Evolutionary conservation across 2,888 invertebrate species (phyloP), one percentile per base, ranked within the genome.

Genomic region (Drosophila antonietae): DNA sequence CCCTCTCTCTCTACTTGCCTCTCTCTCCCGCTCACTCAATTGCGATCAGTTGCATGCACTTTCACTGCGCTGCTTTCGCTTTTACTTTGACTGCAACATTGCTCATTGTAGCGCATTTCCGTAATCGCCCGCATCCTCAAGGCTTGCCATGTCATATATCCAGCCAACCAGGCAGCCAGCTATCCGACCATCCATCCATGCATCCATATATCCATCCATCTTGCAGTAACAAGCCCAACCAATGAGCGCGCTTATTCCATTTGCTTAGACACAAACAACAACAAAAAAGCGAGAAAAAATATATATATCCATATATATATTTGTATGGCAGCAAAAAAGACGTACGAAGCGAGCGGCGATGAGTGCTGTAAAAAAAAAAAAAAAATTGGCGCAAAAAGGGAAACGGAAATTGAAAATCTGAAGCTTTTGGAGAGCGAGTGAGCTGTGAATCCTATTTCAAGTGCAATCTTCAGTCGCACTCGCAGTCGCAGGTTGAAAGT

Each of bases 381-480:
- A 37, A 37, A 56, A 46, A 57, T 18, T 41, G 41, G 75, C 68
- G 63, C 57, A 68, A 78, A 77, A 81, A 74, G 67, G 89, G 88
- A 89, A 86, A 89, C 86, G 86, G 86, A 86, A 86, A 86, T 86
- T 86, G 86, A 86, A 86, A 86, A 86, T 86, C 86, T 86, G 86
- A 86, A 89, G 88, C 90, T 89, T 88, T 86, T 80, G 68, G 71
- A 43, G 68, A 89, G 85, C 88, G 85, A 89, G 89, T 89, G 85
- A 87, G 89, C 89, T 89, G 85, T 85, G 85, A 89, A 89, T 85
- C 86, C 86, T 80, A 89, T 85, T 86, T 85, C 89, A 89, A 86
- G 90, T 89, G 86, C 89, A 86, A 88, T 86, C 86, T 89, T 89
- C 88, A 53, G 23, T 53, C 52, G 37, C 51, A 18, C 10, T 80